These are phyloP conservation scores for Brachystomella parvula DNA, from an alignment of 1,140 invertebrate genomes.

Conservation along the genomic window DNA sequence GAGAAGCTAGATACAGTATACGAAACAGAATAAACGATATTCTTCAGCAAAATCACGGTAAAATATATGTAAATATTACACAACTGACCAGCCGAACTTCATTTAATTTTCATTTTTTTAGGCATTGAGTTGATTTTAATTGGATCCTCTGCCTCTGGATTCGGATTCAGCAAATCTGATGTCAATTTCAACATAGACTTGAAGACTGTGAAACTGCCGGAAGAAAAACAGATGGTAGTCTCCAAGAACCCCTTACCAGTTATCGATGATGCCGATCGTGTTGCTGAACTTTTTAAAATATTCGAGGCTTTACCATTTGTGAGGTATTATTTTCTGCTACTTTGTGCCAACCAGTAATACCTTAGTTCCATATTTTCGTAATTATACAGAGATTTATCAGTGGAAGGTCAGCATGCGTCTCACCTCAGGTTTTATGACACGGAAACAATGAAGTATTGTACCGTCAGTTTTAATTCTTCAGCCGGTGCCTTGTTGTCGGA, in stretches of 20 bases:
- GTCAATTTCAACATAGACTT: constrained; percentile 29
- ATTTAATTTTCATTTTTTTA: not conserved
- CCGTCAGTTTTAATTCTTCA: constrained; percentile 26
- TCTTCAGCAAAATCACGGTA: no score
- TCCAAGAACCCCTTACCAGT: not conserved
- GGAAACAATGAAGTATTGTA: not conserved
- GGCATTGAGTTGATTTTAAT: constrained; percentile 15
- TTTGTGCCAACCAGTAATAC: not conserved
- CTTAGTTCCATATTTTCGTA: not conserved
- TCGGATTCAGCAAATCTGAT: constrained; percentile 34
- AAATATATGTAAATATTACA: no score
- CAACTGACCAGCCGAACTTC: no score
- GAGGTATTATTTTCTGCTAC: constrained; percentile 9
- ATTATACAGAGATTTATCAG: constrained; percentile 23
- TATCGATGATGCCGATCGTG: not conserved
- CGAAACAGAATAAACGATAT: not conserved
- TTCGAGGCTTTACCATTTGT: constrained; percentile 7
- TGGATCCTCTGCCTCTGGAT: constrained; percentile 30
- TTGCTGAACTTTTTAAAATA: constrained; percentile 16
- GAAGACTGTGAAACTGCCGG: not conserved
- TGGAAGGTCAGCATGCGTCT: constrained; percentile 16
- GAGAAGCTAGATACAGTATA: constrained; percentile 2
- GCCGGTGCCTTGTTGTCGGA: constrained; percentile 22
- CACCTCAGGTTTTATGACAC: constrained; percentile 24
- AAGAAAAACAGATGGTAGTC: not conserved